Evolutionary conservation across 2,113 vertebrate genomes (phyloP), one percentile per base, ranked within the genome.

Genomic region (Austrofundulus limnaeus): DNA sequence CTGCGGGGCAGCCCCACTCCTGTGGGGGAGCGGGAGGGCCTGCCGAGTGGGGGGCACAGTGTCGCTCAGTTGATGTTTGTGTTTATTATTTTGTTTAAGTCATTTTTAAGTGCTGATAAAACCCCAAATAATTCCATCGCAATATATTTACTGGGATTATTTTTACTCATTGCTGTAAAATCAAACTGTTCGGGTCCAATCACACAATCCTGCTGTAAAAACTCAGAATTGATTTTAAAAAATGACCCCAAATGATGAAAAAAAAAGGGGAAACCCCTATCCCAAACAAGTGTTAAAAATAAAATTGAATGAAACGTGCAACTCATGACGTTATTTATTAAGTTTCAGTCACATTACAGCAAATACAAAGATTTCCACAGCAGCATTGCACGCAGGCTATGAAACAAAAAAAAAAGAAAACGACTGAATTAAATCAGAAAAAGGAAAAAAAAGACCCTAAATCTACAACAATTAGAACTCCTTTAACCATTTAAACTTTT

Each of bases 331-430:
- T 73, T 16, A 59, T 90, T 89, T 89, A 88, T 88, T 90, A 70
- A 57, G 71, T 74, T 85, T 82, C 60, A 88, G 75, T 75, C 88
- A 93, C 89, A 85, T 78, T 85, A 91, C 91, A 92, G 75, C 83
- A 91, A 80, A 87, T 90, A 91, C 89, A 87, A 76, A 79, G 70
- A 66, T 80, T 78, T 84, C 54, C 86, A 91, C 84, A 78, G 86
- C 72, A 80, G 54, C 53, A 75, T 61, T 63, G 68, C 52, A 51
- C 53, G 65, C 41, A 78, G 70, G 70, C 81, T 72, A 81, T 84
- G 31, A 34, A 34, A 5, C 61, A 69, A 86, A 83, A 80, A 85
- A 53, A 81, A 60, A 3, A 51, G 56, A 53, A 81, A 60, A 45
- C 61, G 2, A 51, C 59, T 77, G 57, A 74, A 80, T 60, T 60